Evolutionary conservation across 35 echinoderm and acorn worm genomes (phyloP), one percentile per base, ranked within the genome.

Genomic region (Holothuria glaberrima): DNA sequence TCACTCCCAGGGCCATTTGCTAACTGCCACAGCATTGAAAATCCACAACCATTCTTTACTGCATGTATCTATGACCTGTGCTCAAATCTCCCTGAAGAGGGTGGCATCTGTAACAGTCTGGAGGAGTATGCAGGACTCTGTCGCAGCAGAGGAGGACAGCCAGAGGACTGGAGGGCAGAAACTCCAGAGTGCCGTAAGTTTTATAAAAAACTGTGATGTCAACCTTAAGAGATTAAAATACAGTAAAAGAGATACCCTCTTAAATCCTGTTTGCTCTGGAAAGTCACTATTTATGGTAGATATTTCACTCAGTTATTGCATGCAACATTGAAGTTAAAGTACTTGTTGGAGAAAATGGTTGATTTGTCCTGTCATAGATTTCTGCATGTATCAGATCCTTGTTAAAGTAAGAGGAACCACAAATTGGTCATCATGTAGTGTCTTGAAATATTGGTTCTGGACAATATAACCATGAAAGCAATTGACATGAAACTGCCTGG

Each of bases 11-110:
- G 95, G 29, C 92, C 95, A 79, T 94, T 97, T 64, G 64, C 79
- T n/a, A 24, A 36, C 14, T 94, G 95, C 48, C 89, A 94, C 63
- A 73, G 75, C 18, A 79, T 61, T 71, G 22, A 70, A 14, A 82
- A 92, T 77, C 92, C 92, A 48, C 34, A 63, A 46, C 80, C 89
- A 34, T 94, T 87, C 79, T 92, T 87, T 67, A 61, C 71, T 5
- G 76, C 92, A 19, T 97, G 95, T 83, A 69, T 91, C 34, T 97
- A 97, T 89, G 95, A 97, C 88, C 58, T 94, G 25, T 97, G 95
- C 61, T 82, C 92, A 27, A 86, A 89, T 12, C 59, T 97, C 12
- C 92, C 92, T 22, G 95, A 97, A 24, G 95, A 97, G 45, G 64
- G 48, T 19, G 28, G 82, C 38, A 28, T 87, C 14, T 97, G 95